These are phyloP conservation scores for Cetonia aurata DNA, from an alignment of 2,888 invertebrate genomes.

Conservation along the genomic window DNA sequence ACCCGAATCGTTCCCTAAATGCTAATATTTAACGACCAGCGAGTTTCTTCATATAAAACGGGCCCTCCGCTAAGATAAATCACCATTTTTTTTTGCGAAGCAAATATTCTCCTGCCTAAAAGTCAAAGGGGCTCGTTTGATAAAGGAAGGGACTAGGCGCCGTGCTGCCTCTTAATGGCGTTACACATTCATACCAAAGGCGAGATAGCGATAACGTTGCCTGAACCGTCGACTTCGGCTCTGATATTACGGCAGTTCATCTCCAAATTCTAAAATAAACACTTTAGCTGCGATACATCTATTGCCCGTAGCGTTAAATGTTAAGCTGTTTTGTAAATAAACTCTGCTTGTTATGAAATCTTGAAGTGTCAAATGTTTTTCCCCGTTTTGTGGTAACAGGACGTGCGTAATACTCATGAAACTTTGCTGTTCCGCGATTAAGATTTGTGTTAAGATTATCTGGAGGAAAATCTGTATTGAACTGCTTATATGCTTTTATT, in stretches of 20 bases:
- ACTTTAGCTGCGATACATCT: slow-evolving; percentile 21
- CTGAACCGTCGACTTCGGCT: slow-evolving; percentile 16
- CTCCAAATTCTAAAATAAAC: slow-evolving; percentile 32
- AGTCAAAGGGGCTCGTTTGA: slow-evolving; percentile 28
- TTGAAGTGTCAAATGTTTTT: no score
- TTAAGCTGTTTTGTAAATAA: no score
- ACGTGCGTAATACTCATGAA: no score
- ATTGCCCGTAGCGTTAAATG: slow-evolving; percentile 3
- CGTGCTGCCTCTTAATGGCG: slow-evolving; percentile 22
- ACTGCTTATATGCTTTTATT: no score
- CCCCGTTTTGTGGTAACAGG: no score
- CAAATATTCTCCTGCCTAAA: slow-evolving; percentile 24
- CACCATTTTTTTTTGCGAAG: slow-evolving; percentile 30
- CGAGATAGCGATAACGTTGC: slow-evolving; percentile 34
- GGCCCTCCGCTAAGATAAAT: slow-evolving; percentile 31
- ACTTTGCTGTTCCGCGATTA: no score
- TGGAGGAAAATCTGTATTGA: no score
- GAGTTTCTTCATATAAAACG: slow-evolving; percentile 22
- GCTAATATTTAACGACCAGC: slow-evolving; percentile 23
- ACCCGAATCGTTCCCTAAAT: slow-evolving; percentile 7
- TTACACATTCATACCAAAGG: slow-evolving; percentile 35
- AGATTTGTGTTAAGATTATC: no score
- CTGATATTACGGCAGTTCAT: slow-evolving; percentile 24
- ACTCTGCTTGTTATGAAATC: neutral
- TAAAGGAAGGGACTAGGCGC: slow-evolving; percentile 31